Conservation (phyloP, 2,888 invertebrate species). For the Pinctada fucata region DNA sequence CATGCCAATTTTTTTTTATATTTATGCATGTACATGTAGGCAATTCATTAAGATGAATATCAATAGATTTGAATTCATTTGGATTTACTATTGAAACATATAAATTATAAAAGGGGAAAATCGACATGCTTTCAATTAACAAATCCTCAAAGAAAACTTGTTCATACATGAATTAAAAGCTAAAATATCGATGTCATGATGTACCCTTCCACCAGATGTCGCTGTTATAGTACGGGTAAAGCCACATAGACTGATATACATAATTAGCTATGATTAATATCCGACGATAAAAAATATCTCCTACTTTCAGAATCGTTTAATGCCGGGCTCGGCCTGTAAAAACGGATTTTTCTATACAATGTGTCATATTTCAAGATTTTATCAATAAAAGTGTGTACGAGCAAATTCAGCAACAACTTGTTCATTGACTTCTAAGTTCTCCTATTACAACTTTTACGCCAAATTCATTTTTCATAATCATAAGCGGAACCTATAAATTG, state of each 20-base stretch:
- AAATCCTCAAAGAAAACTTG: too few species aligned
- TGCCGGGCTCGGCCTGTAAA: not conserved
- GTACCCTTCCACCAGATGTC: too few species aligned
- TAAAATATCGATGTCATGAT: too few species aligned
- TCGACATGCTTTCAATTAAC: too few species aligned
- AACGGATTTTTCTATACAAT: not conserved
- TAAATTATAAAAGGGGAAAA: too few species aligned
- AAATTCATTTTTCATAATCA: not conserved
- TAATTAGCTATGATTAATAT: not conserved
- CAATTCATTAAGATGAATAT: too few species aligned
- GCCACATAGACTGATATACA: not conserved
- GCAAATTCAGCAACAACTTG: conserved; percentile 8
- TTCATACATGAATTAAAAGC: too few species aligned
- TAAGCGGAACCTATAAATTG: conserved; percentile 2
- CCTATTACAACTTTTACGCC: not conserved
- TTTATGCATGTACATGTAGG: too few species aligned
- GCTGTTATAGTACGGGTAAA: too few species aligned
- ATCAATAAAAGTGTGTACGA: not conserved
- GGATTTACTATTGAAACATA: too few species aligned
- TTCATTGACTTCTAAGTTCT: not conserved
- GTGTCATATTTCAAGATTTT: conserved; percentile 5
- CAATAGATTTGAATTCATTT: too few species aligned
- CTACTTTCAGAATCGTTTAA: not conserved
- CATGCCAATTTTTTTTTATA: too few species aligned
- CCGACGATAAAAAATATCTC: not conserved